Base-by-base conservation (phyloP, 2,113 vertebrate species). In the Blennius ocellaris region DNA sequence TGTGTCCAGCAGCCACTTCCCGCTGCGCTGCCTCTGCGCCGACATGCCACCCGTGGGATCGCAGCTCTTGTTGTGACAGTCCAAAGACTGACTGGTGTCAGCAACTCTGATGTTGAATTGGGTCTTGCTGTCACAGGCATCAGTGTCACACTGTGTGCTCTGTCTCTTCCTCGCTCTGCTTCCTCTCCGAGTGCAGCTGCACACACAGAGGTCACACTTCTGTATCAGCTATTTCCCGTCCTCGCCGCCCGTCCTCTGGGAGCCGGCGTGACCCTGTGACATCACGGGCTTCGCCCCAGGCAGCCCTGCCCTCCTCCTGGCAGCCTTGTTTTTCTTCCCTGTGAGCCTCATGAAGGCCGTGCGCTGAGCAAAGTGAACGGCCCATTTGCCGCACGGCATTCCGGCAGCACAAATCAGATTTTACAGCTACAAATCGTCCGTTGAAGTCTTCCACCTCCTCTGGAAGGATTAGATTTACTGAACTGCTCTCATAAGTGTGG, bases 211-310 rank as follows among this genome's bases (percentile, higher is more conserved):
- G 49, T 80, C 69, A 62, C 39, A 30, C 71, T 78, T 82, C 65
- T 78, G 16, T 47, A 75, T 76, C 57, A 64, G 56, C 66, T 60
- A 82, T 78, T 93, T 93, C 91, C 90, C 88, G 87, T 78, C 45
- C 59, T 51, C 57, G 41, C 65, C 48, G 61, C 43, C 16, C 10
- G 61, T 85, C 85, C 76, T 40, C 10, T 78, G 86, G 71, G 86
- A 87, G 68, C 37, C 16, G 14, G 58, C 12, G 40, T 63, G 80
- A 92, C 80, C 85, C 39, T 14, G 66, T 77, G 83, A 80, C 78
- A 84, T 44, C 58, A 67, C 68, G 38, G 48, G 15, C 41, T 57
- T 65, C n/a, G 49, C 76, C 68, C 54, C 66, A 5, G 14, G 59
- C n/a, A 9, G 41, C 15, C 68, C 66, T 57, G 14, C 48, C 41